These are phyloP conservation scores for Lycaena phlaeas DNA, from an alignment of 2,888 invertebrate species.

Conservation along the genomic window DNA sequence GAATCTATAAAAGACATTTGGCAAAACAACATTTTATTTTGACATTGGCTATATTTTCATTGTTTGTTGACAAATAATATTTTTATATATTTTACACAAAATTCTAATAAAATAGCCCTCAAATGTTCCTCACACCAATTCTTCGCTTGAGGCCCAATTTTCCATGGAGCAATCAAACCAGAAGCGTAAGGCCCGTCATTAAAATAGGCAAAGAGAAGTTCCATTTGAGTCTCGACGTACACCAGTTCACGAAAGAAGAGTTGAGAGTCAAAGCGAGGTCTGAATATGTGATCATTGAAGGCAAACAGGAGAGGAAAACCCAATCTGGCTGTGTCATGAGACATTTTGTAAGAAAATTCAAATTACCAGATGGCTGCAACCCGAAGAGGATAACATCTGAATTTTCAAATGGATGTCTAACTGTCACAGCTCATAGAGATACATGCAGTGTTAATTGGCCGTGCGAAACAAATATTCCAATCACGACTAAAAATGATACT, in stretches of 20 bases:
- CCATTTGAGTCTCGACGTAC: constrained; percentile 43
- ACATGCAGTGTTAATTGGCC: constrained; percentile 28
- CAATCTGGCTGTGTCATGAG: constrained; percentile 35
- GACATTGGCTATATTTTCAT: background rate
- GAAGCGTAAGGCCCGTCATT: constrained; percentile 35
- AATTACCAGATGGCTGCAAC: constrained; percentile 43
- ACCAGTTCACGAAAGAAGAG: constrained; percentile 42
- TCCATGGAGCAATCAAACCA: constrained; percentile 25
- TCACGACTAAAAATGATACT: constrained; percentile 16
- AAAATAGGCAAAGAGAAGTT: constrained; percentile 44
- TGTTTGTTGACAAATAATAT: background rate
- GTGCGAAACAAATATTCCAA: constrained; percentile 33
- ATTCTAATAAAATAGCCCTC: background rate
- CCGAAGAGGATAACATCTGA: constrained; percentile 34
- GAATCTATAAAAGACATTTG: background rate
- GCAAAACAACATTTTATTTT: background rate
- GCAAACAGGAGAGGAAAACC: constrained; percentile 47
- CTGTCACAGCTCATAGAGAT: constrained; percentile 39
- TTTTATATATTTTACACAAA: background rate
- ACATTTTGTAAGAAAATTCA: constrained; percentile 48
- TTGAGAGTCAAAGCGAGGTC: constrained; percentile 44
- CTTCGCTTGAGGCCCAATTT: constrained; percentile 23
- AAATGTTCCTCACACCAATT: constrained; percentile 26
- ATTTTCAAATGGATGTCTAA: constrained; percentile 43
- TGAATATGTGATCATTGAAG: constrained; percentile 50